Evolutionary conservation across 1,140 invertebrate species (phyloP), one percentile per base, ranked within the genome.

Genomic region (Hypothenemus hampei): DNA sequence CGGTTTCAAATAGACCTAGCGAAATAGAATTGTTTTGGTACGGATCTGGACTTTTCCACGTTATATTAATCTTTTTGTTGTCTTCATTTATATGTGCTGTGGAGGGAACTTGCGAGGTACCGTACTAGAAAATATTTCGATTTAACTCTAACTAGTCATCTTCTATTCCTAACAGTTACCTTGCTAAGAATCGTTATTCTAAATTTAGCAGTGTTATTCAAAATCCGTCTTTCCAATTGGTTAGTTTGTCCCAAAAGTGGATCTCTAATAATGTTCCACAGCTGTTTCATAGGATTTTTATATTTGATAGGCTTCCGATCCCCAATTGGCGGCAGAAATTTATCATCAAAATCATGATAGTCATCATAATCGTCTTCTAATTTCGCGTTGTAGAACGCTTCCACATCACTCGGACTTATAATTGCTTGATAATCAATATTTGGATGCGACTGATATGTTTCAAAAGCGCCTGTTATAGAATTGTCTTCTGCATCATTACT

Each of bases 11-110:
- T 23, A 59, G 22, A 24, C 29, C 43, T 41, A 58, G 45, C 18
- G 41, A 52, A 22, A 61, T 8, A 7, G 60, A 61, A 22, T 59
- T 61, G 29, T 61, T 59, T 3, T 53, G 19, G 10, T 50, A 3
- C 21, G 21, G 11, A 23, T 44, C 33, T 19, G 6, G 7, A 10
- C 22, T 15, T 15, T 39, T 56, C 60, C 60, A 61, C 3, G 60
- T 59, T 15, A 61, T 61, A 21, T 55, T 61, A 3, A 61, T 39
- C 6, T 46, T 24, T 22, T 50, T 48, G n/a, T 16, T 18, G 21
- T 33, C 22, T 24, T 41, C 19, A 1, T 15, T 50, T 1, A 58
- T 18, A 35, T 55, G 26, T 7, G 59, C 59, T n/a, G 33, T 23
- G 6, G 47, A 23, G 1, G 59, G 59, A 39, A 61, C 36, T 21